phyloP scores from a whole-genome alignment of 1,140 invertebrate species.

The Sipha flava region DNA sequence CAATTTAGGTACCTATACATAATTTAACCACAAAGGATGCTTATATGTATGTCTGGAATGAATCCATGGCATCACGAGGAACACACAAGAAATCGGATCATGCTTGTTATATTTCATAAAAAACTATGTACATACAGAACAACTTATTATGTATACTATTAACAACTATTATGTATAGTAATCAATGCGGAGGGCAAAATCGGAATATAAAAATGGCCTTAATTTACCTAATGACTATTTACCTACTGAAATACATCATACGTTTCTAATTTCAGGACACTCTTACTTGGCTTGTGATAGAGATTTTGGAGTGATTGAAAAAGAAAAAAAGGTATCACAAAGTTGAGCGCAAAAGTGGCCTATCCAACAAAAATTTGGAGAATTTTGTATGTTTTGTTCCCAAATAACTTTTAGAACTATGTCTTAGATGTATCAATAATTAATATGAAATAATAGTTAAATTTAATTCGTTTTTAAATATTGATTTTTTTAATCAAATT shows the following conservation, averaged over 20 bases:
- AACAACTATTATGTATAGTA: conserved; percentile 43
- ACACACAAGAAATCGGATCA: conserved; percentile 42
- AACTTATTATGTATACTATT: conserved; percentile 42
- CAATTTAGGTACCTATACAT: conserved; percentile 34
- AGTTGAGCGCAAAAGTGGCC: not conserved
- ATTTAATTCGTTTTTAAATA: not conserved
- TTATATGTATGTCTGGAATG: conserved; percentile 35
- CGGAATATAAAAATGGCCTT: conserved; percentile 42
- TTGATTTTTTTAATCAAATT: not conserved
- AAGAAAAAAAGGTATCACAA: too few species aligned
- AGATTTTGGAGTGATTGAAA: conserved; percentile 36
- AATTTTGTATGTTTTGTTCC: not conserved
- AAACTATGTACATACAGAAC: conserved; percentile 33
- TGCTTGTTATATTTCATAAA: conserved; percentile 38
- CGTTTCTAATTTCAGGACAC: conserved; percentile 35
- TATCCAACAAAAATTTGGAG: not conserved
- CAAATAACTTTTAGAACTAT: not conserved
- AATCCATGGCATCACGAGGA: conserved; percentile 33
- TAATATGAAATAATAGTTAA: not conserved
- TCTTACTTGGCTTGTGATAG: conserved; percentile 33
- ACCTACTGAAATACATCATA: conserved; percentile 34
- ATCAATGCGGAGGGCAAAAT: conserved; percentile 44
- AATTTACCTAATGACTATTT: conserved; percentile 13
- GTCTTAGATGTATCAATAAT: not conserved
- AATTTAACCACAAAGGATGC: conserved; percentile 28